A percentile compares a stretch with the other conserved stretches of the same genome.
These are phyloP conservation scores for Lasius platythorax DNA, from an alignment of 2,888 invertebrate species.

Conservation along the genomic window DNA sequence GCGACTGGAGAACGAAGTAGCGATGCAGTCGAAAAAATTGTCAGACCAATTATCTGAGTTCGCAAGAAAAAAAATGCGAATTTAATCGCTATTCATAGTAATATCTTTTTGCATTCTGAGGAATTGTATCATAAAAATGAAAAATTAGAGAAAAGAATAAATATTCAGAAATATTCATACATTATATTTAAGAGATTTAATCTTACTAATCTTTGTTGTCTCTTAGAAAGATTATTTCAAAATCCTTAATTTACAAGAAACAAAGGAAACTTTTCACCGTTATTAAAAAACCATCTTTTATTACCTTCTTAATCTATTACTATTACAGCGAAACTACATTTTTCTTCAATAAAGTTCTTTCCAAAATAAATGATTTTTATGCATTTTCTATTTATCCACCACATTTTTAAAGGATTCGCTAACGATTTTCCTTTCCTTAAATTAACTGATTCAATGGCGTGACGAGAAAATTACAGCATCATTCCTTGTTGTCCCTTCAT, in stretches of 20 bases:
- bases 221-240: background rate
- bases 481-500: background rate
- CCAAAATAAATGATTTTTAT: background rate
- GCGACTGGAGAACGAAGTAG: background rate
- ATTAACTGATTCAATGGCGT: background rate
- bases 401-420: background rate
- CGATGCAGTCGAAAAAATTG: slow-evolving; percentile 19
- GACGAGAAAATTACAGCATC: background rate
- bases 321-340: background rate
- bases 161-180: background rate
- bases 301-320: background rate
- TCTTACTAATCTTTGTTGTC: slow-evolving; percentile 1
- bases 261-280: background rate
- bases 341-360: background rate
- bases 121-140: background rate
- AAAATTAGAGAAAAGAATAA: background rate
- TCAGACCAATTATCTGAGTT: slow-evolving; percentile 35
- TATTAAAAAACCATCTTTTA: background rate
- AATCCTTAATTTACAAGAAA: background rate
- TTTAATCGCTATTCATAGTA: background rate
- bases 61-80: background rate
- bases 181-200: background rate
- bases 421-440: background rate
- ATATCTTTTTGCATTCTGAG: background rate
- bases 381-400: background rate